A percentile compares a stretch with the other conserved stretches of the same genome.
These are phyloP conservation scores for Nasonia longicornis DNA, from an alignment of 1,140 invertebrate species.

Conservation along the genomic window DNA sequence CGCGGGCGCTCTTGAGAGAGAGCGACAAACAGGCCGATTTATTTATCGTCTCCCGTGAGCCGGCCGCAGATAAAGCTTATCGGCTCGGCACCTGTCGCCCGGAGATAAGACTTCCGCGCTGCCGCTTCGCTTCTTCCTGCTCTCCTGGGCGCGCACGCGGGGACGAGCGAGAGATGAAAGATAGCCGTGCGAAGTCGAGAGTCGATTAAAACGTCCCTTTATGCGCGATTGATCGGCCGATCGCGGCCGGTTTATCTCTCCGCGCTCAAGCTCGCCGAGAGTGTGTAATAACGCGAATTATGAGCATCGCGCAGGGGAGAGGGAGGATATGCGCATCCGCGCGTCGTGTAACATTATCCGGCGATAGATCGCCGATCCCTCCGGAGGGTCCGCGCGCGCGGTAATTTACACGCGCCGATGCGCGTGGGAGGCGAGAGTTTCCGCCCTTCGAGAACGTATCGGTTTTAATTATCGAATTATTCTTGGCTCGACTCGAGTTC, in stretches of 20 bases:
- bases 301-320: neutral
- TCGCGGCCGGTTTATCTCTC: slow-evolving; percentile 43
- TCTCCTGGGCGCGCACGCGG: neutral
- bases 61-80: slow-evolving; percentile 22
- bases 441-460: too few relatives aligned
- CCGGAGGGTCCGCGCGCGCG: neutral
- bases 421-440: too few relatives aligned
- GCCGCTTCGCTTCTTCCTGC: too few relatives aligned
- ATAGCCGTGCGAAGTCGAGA: neutral
- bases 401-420: neutral
- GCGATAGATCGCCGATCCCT: neutral
- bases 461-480: too few relatives aligned
- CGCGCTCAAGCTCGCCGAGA: slow-evolving; percentile 9
- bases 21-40: slow-evolving; percentile 10
- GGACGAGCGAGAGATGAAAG: slow-evolving; percentile 12
- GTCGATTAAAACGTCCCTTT: slow-evolving; percentile 58
- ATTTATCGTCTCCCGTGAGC: slow-evolving; percentile 1
- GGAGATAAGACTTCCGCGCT: neutral
- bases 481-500: too few relatives aligned
- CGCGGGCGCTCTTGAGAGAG: too few relatives aligned
- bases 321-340: neutral
- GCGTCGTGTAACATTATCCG: slow-evolving; percentile 9
- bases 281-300: slow-evolving; percentile 58
- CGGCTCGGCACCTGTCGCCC: slow-evolving; percentile 10
- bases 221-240: slow-evolving; percentile 47